Evolutionary conservation across 2,797 vertebrate genomes (phyloP).

Genomic region (Falco columbarius): DNA sequence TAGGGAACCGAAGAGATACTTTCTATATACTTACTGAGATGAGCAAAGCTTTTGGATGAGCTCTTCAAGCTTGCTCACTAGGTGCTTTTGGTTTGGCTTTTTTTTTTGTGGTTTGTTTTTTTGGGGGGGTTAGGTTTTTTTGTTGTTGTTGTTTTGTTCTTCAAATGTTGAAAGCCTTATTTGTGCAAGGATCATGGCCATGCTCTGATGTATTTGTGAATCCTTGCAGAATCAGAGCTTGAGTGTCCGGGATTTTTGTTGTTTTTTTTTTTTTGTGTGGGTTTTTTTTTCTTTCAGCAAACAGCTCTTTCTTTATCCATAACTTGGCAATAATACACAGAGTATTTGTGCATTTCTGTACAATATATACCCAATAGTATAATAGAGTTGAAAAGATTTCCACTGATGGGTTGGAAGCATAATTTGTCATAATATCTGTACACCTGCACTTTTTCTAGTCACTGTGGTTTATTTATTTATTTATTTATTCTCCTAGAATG

Average conservation of each 20-base stretch:
- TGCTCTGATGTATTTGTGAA: background rate
- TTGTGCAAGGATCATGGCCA: background rate
- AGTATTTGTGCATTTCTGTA: background rate
- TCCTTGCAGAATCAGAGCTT: background rate
- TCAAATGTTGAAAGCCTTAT: background rate
- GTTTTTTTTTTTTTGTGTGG: background rate
- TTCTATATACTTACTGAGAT: background rate
- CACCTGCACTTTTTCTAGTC: background rate
- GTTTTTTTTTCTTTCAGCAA: background rate
- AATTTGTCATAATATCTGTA: background rate
- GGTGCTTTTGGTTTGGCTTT: background rate
- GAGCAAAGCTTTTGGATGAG: background rate
- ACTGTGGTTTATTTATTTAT: background rate
- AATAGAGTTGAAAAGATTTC: background rate
- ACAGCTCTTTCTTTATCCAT: background rate
- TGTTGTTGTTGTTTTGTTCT: background rate
- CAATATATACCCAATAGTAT: background rate
- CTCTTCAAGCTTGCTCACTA: background rate
- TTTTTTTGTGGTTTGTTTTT: background rate
- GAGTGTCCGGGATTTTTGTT: rapidly evolving
- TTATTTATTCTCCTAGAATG: conserved; percentile 72
- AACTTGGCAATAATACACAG: background rate
- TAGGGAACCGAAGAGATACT: background rate
- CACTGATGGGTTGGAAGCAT: background rate
- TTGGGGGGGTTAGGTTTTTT: no score